Evolutionary conservation across 2,797 vertebrate species (phyloP).

Genomic region (Neosilurus hyrtlii): DNA sequence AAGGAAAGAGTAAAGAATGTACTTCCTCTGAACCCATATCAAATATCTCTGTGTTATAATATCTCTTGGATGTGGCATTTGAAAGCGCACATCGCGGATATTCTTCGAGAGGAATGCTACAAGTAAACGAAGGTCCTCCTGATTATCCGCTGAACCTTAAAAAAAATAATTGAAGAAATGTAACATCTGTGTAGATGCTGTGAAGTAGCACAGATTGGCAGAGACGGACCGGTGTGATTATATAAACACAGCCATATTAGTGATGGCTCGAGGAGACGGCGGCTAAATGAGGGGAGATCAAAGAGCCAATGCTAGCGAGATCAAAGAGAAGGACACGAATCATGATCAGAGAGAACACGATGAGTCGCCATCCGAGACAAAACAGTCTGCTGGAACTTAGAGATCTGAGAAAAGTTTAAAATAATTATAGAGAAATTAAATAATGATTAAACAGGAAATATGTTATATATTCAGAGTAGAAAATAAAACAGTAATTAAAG

Average conservation of each 20-base stretch:
- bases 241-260: constrained; percentile 16
- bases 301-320: background rate
- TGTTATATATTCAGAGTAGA: background rate
- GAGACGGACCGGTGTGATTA: background rate
- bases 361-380: background rate
- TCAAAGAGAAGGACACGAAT: background rate
- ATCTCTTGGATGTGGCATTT: background rate
- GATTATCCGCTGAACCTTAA: background rate
- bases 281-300: background rate
- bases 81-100: background rate
- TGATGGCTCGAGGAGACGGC: background rate
- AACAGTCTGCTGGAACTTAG: background rate
- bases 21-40: background rate
- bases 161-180: background rate
- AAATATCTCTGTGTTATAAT: background rate
- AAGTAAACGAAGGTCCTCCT: background rate
- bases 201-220: background rate
- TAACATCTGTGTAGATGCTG: background rate
- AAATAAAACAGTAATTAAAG: background rate
- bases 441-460: background rate
- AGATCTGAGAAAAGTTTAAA: background rate
- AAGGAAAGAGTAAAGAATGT: background rate
- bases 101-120: background rate
- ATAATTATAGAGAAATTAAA: background rate
- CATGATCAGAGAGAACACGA: background rate